Evolutionary conservation across 2,113 vertebrate species (phyloP), one percentile per base, ranked within the genome.

Genomic region (Syngnathus typhle): DNA sequence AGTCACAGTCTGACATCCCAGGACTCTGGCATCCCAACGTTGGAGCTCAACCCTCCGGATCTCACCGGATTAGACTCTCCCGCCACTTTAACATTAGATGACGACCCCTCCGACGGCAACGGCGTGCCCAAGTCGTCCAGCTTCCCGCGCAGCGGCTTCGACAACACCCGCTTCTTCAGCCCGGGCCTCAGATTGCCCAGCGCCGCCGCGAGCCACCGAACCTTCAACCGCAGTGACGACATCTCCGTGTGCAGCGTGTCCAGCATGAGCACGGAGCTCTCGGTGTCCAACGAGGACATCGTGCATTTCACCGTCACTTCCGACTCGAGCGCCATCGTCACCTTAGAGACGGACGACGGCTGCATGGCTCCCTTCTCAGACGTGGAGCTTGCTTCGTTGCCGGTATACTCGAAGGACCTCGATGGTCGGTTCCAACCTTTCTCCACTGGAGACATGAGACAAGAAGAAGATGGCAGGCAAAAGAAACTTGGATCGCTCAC

Each of bases 261-360:
- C 44, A 98, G 96, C 74, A 91, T 96, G 13, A 93, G 95, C 91
- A 98, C 95, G 0, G 96, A 98, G 43, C 90, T 97, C 59, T 98
- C 96, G 0, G 82, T 93, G 54, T 96, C 95, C 85, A 94, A 94
- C 0, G 96, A 98, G 73, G 95, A 98, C 89, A 91, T 93, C 69
- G 64, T 94, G 83, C 94, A 95, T 81, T 94, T 95, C 12, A 88
- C 94, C 64, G 94, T 96, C 82, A 94, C 93, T 0, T 96, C 94
- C 2, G 92, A 91, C 82, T 98, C 95, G 19, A 98, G 96, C 32
- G 94, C 95, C 27, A 95, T 98, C 3, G 96, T 98, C 73, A 93
- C 89, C 68, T 88, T 98, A 4, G 94, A 95, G 88, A 94, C 88
- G 0, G 93, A 92, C 0, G 89, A 92, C 69, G 75, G 84, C 19